Evolutionary conservation across 2,888 invertebrate species (phyloP).

Genomic region (Zygogramma bicolorata): DNA sequence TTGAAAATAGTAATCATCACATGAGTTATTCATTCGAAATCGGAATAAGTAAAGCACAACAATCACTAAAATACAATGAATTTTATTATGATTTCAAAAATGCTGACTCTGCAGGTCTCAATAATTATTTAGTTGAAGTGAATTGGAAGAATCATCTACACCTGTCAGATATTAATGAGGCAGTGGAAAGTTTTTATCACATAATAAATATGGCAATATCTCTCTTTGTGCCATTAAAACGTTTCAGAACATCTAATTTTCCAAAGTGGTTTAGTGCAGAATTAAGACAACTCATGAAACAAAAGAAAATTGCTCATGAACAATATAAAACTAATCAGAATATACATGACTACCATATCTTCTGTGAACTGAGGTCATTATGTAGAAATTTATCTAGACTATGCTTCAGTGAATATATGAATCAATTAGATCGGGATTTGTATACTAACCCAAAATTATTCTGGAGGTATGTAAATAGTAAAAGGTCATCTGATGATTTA

Average conservation of each 20-base stretch:
- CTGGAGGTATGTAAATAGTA: too few relatives aligned
- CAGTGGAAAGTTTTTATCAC: background rate
- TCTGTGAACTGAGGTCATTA: background rate
- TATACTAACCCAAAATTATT: background rate
- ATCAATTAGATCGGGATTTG: background rate
- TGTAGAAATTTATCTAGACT: background rate
- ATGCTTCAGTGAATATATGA: background rate
- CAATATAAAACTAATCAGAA: background rate
- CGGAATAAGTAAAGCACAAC: background rate
- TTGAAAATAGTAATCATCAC: background rate
- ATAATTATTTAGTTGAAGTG: background rate
- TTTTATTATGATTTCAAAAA: background rate
- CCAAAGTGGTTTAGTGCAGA: background rate
- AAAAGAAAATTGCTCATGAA: background rate
- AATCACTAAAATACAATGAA: background rate
- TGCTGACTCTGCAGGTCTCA: background rate
- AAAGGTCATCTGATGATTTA: too few relatives aligned
- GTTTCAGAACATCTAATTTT: background rate
- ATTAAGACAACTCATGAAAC: background rate
- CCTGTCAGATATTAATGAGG: background rate
- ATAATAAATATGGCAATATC: background rate
- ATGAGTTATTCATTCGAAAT: background rate
- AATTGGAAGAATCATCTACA: background rate
- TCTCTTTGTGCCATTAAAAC: background rate
- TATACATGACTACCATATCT: background rate